Evolutionary conservation across 2,113 vertebrate genomes (phyloP), one percentile per base, ranked within the genome.

Genomic region (Triplophysa tibetana): DNA sequence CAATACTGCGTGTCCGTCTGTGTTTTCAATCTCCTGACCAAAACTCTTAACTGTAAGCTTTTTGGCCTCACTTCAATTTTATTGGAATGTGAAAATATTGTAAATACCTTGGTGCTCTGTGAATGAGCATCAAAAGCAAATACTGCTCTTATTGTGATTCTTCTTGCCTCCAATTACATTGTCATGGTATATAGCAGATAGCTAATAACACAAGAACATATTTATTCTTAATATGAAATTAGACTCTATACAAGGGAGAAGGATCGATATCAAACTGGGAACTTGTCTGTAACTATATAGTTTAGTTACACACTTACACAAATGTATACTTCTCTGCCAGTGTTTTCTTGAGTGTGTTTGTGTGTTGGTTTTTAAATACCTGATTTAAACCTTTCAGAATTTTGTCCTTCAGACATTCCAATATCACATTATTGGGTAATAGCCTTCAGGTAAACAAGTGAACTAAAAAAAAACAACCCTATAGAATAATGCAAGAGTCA

Each of bases 1-100:
- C 66, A 80, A 74, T 74, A 58, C 66, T 69, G 41, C 78, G 81
- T 74, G 58, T 78, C 80, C 75, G 77, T 76, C 61, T 66, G 43
- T 64, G 67, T 78, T 52, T 75, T 81, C 24, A 74, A 45, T 64
- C 41, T 33, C 54, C 24, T 13, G 50, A 24, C 33, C 33, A 11
- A 45, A 54, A 26, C 48, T 67, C 48, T 67, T n/a, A 45, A 54
- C 54, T 58, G 80, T 75, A 67, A 77, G 70, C 83, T 82, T 74
- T 43, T 41, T 24, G 17, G 33, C 33, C 45, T 75, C 19, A 9
- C 38, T 21, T 38, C 65, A 17, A 45, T 65, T 21, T 56, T 76
- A 68, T 69, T 82, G 62, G 63, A 68, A 62, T 62, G 56, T 12
- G n/a, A 75, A 26, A 56, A 62, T 60, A 19, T 75, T 58, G 8